Percentiles rank a stretch among this genome's conserved stretches.
Conservation (phyloP, 2,113 vertebrate genomes). For the Anhinga rufa region DNA sequence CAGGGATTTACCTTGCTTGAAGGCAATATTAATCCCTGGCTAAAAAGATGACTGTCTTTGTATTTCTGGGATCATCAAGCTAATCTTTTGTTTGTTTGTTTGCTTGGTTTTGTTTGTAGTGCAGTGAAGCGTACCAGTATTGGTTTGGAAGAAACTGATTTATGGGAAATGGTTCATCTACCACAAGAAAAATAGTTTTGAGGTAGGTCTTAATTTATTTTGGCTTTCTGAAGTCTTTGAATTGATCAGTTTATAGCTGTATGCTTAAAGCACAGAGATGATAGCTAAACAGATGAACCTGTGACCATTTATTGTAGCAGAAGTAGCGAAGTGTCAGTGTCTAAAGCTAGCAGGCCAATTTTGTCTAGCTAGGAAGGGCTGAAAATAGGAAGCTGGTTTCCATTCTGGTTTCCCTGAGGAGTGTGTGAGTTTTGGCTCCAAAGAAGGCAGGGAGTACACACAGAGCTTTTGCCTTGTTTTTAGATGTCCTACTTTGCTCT, state of each 20-base stretch:
- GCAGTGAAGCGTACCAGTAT: background rate
- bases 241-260: background rate
- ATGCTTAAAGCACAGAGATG: background rate
- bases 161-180: background rate
- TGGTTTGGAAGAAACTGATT: background rate
- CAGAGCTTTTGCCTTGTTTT: background rate
- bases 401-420: background rate
- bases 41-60: background rate
- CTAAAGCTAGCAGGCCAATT: background rate
- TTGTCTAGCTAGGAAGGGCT: background rate
- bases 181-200: background rate
- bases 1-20: conserved; percentile 2
- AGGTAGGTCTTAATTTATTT: background rate
- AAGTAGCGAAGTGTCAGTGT: background rate
- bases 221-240: background rate
- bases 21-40: background rate
- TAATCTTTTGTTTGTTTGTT: background rate
- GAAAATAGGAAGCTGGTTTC: background rate
- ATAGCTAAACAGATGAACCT: background rate
- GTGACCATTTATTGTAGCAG: background rate
- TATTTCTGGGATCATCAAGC: background rate
- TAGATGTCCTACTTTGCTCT: background rate
- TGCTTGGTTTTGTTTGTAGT: background rate
- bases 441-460: background rate
- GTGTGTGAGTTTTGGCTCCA: background rate